These are phyloP conservation scores for Antheraea yamamai DNA, from an alignment of 2,888 invertebrate genomes.

Conservation along the genomic window DNA sequence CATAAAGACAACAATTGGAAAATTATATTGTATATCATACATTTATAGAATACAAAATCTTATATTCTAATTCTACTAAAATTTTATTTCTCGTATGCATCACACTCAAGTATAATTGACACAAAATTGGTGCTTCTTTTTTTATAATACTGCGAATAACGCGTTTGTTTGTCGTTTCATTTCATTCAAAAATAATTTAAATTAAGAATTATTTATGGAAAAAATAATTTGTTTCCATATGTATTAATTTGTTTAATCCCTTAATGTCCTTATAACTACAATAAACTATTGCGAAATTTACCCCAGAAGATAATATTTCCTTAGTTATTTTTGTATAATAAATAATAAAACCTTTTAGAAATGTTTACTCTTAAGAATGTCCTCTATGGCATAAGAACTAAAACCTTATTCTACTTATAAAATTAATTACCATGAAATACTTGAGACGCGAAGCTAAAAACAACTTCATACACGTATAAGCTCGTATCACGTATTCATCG, in stretches of 20 bases:
- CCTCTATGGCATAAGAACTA: background rate
- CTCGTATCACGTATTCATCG: constrained; percentile 4
- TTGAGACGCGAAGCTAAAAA: background rate
- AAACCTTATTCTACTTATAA: background rate
- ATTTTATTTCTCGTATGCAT: too few relatives aligned
- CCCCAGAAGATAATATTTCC: too few relatives aligned
- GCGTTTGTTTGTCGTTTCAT: too few relatives aligned
- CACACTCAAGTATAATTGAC: too few relatives aligned
- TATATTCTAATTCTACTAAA: too few relatives aligned
- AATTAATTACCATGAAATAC: constrained; percentile 1
- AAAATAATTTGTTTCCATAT: background rate
- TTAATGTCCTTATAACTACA: background rate
- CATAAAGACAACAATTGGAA: too few relatives aligned
- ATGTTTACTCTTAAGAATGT: background rate
- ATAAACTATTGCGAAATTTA: background rate
- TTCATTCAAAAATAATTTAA: too few relatives aligned
- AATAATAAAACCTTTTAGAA: background rate
- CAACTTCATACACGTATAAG: constrained; percentile 16
- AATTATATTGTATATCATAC: too few relatives aligned
- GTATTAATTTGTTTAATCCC: background rate
- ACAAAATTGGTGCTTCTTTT: too few relatives aligned
- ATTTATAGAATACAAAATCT: too few relatives aligned
- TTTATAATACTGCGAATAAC: too few relatives aligned
- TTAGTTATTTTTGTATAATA: too few relatives aligned
- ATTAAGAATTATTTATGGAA: background rate